These are phyloP conservation scores for Limnothrissa miodon DNA, from an alignment of 2,113 vertebrate species.

Conservation along the genomic window DNA sequence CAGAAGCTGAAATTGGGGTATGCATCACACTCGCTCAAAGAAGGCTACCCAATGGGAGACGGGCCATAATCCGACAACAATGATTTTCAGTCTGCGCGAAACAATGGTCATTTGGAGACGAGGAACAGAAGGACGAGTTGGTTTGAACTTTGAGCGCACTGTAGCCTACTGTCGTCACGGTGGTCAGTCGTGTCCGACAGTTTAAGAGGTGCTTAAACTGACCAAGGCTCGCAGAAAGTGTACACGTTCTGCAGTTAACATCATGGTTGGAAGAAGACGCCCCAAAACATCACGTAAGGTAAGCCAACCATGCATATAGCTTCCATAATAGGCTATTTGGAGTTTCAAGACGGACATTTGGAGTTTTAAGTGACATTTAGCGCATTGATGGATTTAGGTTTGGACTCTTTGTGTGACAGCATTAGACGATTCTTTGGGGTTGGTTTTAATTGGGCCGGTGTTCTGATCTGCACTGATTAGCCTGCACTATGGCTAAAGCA, in stretches of 20 bases:
- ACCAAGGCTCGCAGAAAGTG: background rate
- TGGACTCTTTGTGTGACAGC: no score
- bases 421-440: no score
- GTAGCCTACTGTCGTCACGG: background rate
- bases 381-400: no score
- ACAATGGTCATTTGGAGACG: conserved; percentile 10
- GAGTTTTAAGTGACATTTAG: background rate
- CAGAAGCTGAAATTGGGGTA: no score
- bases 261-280: conserved; percentile 1
- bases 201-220: conserved; percentile 1
- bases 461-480: no score
- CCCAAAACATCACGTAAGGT: background rate
- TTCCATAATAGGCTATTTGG: background rate
- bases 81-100: background rate
- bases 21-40: background rate
- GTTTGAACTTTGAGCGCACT: conserved; percentile 6
- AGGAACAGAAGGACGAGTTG: conserved; percentile 4
- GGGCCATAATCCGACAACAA: background rate
- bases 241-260: background rate
- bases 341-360: no score
- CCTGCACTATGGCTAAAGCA: no score
- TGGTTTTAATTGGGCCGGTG: no score
- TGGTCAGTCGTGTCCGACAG: background rate
- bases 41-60: background rate
- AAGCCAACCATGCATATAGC: background rate